Percentiles rank a stretch among this genome's conserved stretches.
Conservation (phyloP, 2,888 invertebrate species). For the Holacanthella duospinosa region DNA sequence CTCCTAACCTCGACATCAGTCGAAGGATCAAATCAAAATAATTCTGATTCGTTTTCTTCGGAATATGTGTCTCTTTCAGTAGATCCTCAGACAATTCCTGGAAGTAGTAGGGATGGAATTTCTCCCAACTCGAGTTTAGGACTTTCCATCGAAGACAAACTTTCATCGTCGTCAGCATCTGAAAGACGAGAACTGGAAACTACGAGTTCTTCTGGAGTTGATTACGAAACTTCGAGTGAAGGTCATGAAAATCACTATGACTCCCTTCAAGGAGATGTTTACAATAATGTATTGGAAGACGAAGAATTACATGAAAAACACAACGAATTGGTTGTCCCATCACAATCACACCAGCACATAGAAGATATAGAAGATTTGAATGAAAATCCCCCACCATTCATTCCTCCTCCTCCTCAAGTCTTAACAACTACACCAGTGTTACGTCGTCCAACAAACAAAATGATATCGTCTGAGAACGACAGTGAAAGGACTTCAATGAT, state of each 20-base stretch:
- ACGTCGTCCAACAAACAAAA: background rate
- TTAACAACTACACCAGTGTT: background rate
- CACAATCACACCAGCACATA: background rate
- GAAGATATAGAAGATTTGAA: conserved; percentile 18
- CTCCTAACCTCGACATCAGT: conserved; percentile 3
- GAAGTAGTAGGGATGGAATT: background rate
- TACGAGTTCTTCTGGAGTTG: background rate
- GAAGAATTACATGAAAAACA: background rate
- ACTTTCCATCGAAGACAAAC: background rate
- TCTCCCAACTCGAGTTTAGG: background rate
- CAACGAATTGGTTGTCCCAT: background rate
- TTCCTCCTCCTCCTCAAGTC: conserved; percentile 34
- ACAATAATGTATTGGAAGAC: background rate
- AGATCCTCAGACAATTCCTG: background rate
- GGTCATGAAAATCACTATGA: background rate
- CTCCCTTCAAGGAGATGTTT: background rate
- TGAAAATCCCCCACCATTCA: conserved; percentile 34
- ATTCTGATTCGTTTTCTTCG: background rate
- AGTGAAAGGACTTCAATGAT: background rate
- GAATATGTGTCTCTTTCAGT: background rate
- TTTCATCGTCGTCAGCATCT: background rate
- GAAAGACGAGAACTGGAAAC: background rate
- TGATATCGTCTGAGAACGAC: background rate
- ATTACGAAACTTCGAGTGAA: conserved; percentile 3
- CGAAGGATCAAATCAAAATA: background rate